Evolutionary conservation across 1,140 invertebrate species (phyloP), one percentile per base, ranked within the genome.

Genomic region (Neodiprion pinetum): DNA sequence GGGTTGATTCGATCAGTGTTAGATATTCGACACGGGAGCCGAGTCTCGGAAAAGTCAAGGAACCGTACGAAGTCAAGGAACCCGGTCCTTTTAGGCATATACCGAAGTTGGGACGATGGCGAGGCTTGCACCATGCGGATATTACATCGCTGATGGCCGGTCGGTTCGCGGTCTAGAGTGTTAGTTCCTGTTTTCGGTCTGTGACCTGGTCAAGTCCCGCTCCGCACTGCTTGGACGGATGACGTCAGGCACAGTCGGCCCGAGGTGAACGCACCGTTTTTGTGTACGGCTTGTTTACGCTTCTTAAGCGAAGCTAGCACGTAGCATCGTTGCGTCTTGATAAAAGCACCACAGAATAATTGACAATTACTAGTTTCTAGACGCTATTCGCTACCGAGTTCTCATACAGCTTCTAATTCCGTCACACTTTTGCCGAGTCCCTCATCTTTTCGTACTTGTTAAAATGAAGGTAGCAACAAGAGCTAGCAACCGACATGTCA

Each of bases 191-290:
- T 47, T 71, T 71, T 71, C 70, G 70, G 70, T 71, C 70, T 50
- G 40, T 71, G 70, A 71, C 70, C 70, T 50, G 70, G 48, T 71
- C 70, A 50, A 40, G 48, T 11, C 12, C 67, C 67, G 17, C 67
- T 47, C 21, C 21, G 70, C 14, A 21, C 48, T 48, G 14, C 70
- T 17, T n/a, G 21, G 70, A 50, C 21, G 70, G 48, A 23, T 71
- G 70, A 71, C 70, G 70, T 71, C 70, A 71, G 10, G 7, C n/a
- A 8, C 12, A 49, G 70, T 14, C 28, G 28, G 48, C 14, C n/a
- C n/a, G 70, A 71, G 70, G 70, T 71, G 70, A 71, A 71, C 70
- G 70, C 23, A 47, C 48, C 70, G 70, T 71, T 71, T 71, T 71
- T 48, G 70, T 71, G 70, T 40, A 40, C n/a, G 70, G 7, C 70